A percentile compares a stretch with the other conserved stretches of the same genome.
Conservation (phyloP, 2,797 vertebrate species). For the Micrastur ruficollis region DNA sequence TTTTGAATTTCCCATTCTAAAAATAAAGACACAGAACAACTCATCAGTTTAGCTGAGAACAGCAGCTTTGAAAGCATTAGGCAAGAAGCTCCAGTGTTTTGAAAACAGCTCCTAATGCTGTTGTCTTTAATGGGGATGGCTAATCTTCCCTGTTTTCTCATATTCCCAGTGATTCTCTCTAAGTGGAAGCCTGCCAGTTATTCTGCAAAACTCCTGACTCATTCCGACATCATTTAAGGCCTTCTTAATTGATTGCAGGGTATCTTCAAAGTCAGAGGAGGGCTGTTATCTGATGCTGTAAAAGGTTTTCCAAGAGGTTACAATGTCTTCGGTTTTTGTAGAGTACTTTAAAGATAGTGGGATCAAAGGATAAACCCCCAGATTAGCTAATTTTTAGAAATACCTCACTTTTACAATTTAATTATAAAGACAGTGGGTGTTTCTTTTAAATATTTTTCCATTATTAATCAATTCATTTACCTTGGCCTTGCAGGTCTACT, state of each 20-base stretch:
- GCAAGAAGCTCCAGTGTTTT: slow-evolving; percentile 14
- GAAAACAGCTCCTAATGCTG: slow-evolving; percentile 33
- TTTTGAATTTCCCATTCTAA: slow-evolving; percentile 13
- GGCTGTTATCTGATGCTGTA: neutral
- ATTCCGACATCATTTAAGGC: neutral
- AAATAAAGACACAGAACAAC: slow-evolving; percentile 3
- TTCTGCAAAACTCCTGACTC: slow-evolving; percentile 57
- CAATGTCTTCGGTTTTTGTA: neutral
- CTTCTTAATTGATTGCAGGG: slow-evolving; percentile 30
- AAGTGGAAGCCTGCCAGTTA: slow-evolving; percentile 36
- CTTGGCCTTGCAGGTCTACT: neutral
- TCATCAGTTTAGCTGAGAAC: slow-evolving; percentile 41
- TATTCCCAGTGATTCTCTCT: neutral
- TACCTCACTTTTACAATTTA: neutral
- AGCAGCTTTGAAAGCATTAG: slow-evolving; percentile 41
- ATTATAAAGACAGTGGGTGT: neutral
- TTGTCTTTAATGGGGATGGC: slow-evolving; percentile 22
- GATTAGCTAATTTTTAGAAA: neutral
- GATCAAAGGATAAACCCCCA: neutral
- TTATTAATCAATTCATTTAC: neutral
- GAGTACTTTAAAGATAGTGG: neutral
- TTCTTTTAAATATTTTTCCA: neutral
- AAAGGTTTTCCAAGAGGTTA: slow-evolving; percentile 29
- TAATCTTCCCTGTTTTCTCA: slow-evolving; percentile 22
- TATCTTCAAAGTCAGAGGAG: slow-evolving; percentile 44